These are phyloP conservation scores for Noctilio leporinus DNA, from an alignment of 2,113 vertebrate species.

Conservation along the genomic window DNA sequence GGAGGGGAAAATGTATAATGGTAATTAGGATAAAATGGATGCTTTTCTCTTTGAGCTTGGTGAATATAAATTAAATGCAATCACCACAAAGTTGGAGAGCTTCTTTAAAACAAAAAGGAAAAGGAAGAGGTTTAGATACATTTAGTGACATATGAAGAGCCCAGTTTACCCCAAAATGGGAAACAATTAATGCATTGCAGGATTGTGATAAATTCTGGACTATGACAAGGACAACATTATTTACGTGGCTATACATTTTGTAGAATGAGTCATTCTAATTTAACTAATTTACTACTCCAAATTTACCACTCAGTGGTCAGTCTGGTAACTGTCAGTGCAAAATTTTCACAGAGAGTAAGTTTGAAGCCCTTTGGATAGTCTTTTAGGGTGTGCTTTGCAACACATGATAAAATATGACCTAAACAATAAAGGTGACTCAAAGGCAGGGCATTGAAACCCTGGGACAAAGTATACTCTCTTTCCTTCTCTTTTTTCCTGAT, in stretches of 20 bases:
- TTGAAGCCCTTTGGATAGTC: background rate
- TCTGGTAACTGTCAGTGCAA: background rate
- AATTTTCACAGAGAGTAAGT: background rate
- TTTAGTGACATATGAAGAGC: background rate
- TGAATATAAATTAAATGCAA: background rate
- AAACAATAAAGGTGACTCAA: background rate
- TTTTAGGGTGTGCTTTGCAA: slow-evolving; percentile 5
- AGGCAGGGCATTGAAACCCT: background rate
- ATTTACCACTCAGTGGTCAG: background rate
- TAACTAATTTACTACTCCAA: background rate
- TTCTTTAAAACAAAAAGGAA: slow-evolving; percentile 22
- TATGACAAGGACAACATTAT: background rate
- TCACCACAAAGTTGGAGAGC: background rate
- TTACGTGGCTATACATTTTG: background rate
- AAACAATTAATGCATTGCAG: slow-evolving; percentile 17
- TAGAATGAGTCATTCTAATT: slow-evolving; percentile 12
- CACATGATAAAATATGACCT: background rate
- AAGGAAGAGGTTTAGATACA: background rate
- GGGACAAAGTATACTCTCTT: background rate
- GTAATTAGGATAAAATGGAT: background rate
- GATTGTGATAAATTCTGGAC: slow-evolving; percentile 30
- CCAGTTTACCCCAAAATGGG: background rate
- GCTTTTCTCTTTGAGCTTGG: background rate
- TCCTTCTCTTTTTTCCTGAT: background rate
- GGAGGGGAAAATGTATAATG: background rate